phyloP scores from a whole-genome alignment of 2,113 vertebrate genomes.

The Holacanthus passer region DNA sequence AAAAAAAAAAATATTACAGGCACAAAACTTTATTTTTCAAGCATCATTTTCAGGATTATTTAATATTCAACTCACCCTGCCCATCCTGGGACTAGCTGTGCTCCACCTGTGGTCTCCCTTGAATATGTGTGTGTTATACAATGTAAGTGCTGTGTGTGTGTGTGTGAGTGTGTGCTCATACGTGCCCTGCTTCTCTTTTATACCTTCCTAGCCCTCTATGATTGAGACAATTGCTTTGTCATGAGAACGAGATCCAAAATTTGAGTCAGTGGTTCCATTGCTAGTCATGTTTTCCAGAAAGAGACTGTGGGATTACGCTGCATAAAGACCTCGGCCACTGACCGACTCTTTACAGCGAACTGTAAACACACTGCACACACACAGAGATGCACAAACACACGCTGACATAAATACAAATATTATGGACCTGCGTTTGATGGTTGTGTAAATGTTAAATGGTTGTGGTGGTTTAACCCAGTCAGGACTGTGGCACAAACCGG shows the following conservation, averaged over 20 bases:
- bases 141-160: neutral
- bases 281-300: conserved; percentile 90
- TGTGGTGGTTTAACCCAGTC: neutral
- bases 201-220: conserved; percentile 75
- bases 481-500: neutral
- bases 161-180: neutral
- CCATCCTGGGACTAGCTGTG: conserved; percentile 32
- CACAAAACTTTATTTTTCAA: no score
- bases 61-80: conserved; percentile 28
- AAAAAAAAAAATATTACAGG: no score
- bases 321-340: conserved; percentile 83
- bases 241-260: conserved; percentile 93
- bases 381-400: conserved; percentile 3
- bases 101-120: conserved; percentile 3
- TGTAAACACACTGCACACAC: conserved; percentile 40
- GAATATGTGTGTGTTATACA: conserved; percentile 2
- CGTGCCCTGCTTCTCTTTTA: conserved; percentile 80
- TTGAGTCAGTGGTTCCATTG: conserved; percentile 91
- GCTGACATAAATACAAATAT: conserved; percentile 9
- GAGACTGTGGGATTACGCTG: conserved; percentile 86
- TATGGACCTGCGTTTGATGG: neutral
- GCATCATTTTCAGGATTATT: no score
- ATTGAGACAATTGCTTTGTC: conserved; percentile 88
- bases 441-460: conserved; percentile 12
- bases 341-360: conserved; percentile 38